A percentile compares a stretch with the other conserved stretches of the same genome.
Conservation (phyloP, 35 echinoderm and acorn worm species). For the Eucidaris tribuloides region DNA sequence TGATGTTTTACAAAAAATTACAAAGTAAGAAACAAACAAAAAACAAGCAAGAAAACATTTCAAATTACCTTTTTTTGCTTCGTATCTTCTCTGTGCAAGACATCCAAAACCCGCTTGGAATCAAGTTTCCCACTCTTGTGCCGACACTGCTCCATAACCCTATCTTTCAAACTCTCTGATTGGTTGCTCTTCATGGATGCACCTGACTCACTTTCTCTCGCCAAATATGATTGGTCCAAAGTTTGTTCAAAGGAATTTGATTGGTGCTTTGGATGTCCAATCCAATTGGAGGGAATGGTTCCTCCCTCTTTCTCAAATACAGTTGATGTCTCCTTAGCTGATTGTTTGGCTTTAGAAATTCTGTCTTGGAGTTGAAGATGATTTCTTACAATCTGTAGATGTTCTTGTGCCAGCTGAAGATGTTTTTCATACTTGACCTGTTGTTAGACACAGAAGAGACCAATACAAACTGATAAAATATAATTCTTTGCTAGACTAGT, state of each 20-base stretch:
- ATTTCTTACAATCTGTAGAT: constrained; percentile 6
- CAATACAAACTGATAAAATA: too few relatives aligned
- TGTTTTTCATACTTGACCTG: constrained; percentile 11
- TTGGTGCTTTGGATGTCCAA: too few relatives aligned
- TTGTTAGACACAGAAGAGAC: too few relatives aligned
- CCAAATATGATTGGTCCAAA: constrained; percentile 3
- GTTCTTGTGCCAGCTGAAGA: background rate
- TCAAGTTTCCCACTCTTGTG: constrained; percentile 20
- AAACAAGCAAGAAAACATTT: too few relatives aligned
- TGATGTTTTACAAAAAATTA: too few relatives aligned
- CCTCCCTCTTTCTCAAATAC: background rate
- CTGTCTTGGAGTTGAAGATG: background rate
- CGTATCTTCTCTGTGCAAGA: background rate
- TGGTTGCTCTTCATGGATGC: background rate
- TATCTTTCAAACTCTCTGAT: constrained; percentile 24
- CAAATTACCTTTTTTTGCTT: background rate
- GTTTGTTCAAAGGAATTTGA: too few relatives aligned
- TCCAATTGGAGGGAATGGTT: background rate
- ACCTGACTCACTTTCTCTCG: background rate
- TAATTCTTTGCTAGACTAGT: too few relatives aligned
- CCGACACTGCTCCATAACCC: constrained; percentile 1
- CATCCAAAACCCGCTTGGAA: background rate
- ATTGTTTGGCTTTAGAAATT: background rate
- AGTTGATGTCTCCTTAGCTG: background rate
- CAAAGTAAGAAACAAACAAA: too few relatives aligned